Evolutionary conservation across 2,797 vertebrate genomes (phyloP).

Genomic region (Columba guinea): DNA sequence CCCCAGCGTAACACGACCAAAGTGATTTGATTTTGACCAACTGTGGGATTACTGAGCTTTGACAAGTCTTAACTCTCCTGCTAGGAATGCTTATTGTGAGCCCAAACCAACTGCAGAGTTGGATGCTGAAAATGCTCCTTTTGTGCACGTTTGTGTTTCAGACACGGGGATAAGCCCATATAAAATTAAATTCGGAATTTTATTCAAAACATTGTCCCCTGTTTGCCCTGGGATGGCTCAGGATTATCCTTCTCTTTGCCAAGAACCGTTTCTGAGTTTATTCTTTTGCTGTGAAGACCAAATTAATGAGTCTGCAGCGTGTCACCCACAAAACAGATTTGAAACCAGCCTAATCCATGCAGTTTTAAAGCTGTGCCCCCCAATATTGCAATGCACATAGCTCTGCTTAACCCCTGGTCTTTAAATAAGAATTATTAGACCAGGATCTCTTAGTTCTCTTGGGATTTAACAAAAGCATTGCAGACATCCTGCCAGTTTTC

Average conservation of each 20-base stretch:
- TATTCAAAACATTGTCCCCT: not conserved
- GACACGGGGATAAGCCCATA: fast-evolving
- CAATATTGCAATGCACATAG: not conserved
- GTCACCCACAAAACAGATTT: not conserved
- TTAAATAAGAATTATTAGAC: not conserved
- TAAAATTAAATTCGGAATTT: not conserved
- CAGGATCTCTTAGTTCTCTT: not conserved
- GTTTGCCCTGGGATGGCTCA: not conserved
- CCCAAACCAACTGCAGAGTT: not conserved
- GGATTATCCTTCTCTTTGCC: not conserved
- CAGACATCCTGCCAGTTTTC: not conserved
- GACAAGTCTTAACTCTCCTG: not conserved
- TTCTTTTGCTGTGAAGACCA: not conserved
- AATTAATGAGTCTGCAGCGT: not conserved
- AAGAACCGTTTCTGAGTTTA: not conserved
- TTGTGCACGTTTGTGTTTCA: not conserved
- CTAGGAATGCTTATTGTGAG: not conserved
- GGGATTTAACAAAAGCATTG: not conserved
- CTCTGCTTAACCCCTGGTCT: not conserved
- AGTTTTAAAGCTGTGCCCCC: not conserved
- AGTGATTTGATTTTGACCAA: not conserved
- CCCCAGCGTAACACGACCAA: not conserved
- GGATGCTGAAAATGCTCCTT: not conserved
- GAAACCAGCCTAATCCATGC: not conserved
- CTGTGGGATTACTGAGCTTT: not conserved